phyloP scores from a whole-genome alignment of 2,797 vertebrate species.

The Muscicapa striata region DNA sequence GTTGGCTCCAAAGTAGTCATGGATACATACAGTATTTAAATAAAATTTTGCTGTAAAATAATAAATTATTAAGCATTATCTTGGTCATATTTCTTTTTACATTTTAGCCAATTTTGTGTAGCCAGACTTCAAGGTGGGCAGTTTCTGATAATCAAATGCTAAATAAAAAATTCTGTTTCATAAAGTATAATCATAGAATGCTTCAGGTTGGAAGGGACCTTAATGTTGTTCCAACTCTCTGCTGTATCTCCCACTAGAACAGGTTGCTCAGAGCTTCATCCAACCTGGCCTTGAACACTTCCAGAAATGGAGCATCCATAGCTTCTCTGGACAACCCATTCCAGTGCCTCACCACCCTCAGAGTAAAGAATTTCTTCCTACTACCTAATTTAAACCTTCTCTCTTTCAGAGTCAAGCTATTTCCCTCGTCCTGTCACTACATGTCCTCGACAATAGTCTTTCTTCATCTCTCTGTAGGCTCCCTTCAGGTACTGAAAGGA shows the following conservation, averaged over 20 bases:
- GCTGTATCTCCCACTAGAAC: neutral
- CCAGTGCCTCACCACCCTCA: neutral
- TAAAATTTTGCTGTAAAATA: neutral
- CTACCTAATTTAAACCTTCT: neutral
- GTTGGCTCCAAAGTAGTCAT: neutral
- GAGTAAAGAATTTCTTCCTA: neutral
- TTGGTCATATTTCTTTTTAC: neutral
- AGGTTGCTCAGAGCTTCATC: neutral
- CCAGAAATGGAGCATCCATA: neutral
- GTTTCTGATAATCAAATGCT: neutral
- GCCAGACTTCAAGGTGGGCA: neutral
- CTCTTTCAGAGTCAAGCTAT: neutral
- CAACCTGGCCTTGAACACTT: neutral
- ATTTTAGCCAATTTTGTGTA: neutral
- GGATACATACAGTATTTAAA: neutral
- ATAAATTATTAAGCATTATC: neutral
- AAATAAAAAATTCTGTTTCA: neutral
- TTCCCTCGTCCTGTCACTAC: neutral
- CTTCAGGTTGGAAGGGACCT: neutral
- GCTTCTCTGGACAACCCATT: neutral
- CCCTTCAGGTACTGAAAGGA: neutral
- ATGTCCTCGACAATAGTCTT: neutral
- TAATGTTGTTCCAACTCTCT: fast-evolving
- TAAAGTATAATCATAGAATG: neutral
- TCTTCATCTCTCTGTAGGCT: neutral